Evolutionary conservation across 2,888 invertebrate species (phyloP).

Genomic region (Volucella bombylans): DNA sequence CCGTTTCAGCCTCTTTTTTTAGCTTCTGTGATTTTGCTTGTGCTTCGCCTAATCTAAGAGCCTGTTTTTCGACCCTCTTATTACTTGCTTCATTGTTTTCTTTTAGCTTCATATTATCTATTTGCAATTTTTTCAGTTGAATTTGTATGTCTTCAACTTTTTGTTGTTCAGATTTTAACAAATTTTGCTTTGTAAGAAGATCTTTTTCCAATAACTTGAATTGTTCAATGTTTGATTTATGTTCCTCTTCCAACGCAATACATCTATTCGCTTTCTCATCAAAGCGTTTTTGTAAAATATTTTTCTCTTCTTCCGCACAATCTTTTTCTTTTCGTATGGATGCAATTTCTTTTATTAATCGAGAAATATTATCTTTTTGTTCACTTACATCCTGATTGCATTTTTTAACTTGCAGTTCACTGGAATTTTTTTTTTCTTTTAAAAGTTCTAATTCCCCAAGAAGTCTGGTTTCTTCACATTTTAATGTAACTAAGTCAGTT

Average conservation of each 20-base stretch:
- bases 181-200: conserved; percentile 70
- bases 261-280: conserved; percentile 67
- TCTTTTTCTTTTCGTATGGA: conserved; percentile 75
- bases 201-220: conserved; percentile 73
- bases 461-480: conserved; percentile 52
- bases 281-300: conserved; percentile 61
- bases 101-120: conserved; percentile 74
- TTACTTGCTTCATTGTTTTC: conserved; percentile 68
- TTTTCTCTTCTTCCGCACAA: conserved; percentile 69
- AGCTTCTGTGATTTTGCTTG: conserved; percentile 75
- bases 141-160: conserved; percentile 66
- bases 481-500: conserved; percentile 44
- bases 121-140: conserved; percentile 59
- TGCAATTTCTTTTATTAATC: conserved; percentile 75
- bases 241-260: conserved; percentile 63
- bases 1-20: conserved; percentile 76
- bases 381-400: conserved; percentile 69
- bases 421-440: conserved; percentile 61
- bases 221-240: conserved; percentile 72
- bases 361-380: conserved; percentile 75
- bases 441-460: conserved; percentile 61
- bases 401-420: conserved; percentile 59
- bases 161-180: conserved; percentile 72
- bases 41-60: conserved; percentile 76
- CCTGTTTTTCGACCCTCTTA: conserved; percentile 77